phyloP scores from a whole-genome alignment of 2,888 invertebrate genomes.

The Aspidiotus rigidus region DNA sequence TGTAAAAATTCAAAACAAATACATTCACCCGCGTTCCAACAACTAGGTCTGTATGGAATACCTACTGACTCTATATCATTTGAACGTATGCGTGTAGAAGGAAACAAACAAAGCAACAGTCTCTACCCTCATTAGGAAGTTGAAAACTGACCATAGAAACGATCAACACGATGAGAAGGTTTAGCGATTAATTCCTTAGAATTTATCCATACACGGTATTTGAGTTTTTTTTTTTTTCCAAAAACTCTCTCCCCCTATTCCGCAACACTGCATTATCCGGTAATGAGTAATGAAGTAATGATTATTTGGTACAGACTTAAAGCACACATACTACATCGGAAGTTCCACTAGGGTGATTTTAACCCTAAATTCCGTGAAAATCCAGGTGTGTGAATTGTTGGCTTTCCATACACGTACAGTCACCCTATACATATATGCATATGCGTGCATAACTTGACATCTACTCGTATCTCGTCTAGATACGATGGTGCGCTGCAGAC shows the following conservation, averaged over 20 bases:
- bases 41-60: too few species aligned
- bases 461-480: constrained; percentile 2
- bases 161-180: too few species aligned
- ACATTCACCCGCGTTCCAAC: too few species aligned
- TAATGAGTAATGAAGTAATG: constrained; percentile 4
- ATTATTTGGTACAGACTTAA: neutral
- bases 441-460: neutral
- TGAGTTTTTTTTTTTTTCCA: neutral
- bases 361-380: constrained; percentile 30
- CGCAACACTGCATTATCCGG: neutral
- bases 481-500: neutral
- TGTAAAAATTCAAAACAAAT: too few species aligned
- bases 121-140: too few species aligned
- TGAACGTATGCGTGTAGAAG: too few species aligned
- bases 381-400: constrained; percentile 19
- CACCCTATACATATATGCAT: neutral
- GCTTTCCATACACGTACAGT: neutral
- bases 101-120: too few species aligned
- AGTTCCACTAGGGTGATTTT: constrained; percentile 32
- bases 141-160: too few species aligned
- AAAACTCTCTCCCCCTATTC: neutral
- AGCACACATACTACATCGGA: neutral
- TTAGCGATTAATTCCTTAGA: too few species aligned
- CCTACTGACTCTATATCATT: too few species aligned
- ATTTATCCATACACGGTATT: neutral